Evolutionary conservation across 2,888 invertebrate genomes (phyloP), one percentile per base, ranked within the genome.

Genomic region (Apomyelois bistriatella): DNA sequence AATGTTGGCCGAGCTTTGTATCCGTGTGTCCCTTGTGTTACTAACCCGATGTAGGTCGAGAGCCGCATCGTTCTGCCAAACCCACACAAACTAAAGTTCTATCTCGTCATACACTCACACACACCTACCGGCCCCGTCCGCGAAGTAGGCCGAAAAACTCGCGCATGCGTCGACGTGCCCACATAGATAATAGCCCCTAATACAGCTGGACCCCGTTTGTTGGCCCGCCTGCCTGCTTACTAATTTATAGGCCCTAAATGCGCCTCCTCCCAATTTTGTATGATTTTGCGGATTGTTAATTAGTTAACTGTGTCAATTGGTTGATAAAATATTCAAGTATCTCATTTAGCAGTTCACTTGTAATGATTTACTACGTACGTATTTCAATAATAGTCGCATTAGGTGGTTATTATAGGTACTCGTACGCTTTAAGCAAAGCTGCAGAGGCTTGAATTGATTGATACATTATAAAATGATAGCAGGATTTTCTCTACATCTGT

Each of bases 141-240:
- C 67, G 66, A 84, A 77, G 73, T 82, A 81, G 84, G 84, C 76
- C 82, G 69, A 56, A 77, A 81, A 79, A 76, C 70, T 74, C 75
- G 74, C 82, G 80, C 82, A 77, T 79, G 81, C 79, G 74, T 65
- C 61, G 59, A 60, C 52, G 32, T 46, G 54, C 55, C 48, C 53
- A 46, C 51, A 53, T 43, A 55, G 56, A 57, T 56, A 58, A 52
- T 51, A 48, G 43, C 32, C 48, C 53, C 43, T 48, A 56, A 52
- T 50, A 59, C 58, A 58, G 56, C 52, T 57, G 57, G 40, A 16
- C 52, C n/a, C 38, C 47, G 46, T 35, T 53, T 47, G 12, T 32
- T 48, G 38, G 52, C 30, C 15, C 6, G 42, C 16, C 42, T 38
- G 28, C 40, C 43, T 46, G 32, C 6, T 47, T 47, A 38, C 38